Evolutionary conservation across 2,113 vertebrate genomes (phyloP).

Genomic region (Thamnaconus septentrionalis): DNA sequence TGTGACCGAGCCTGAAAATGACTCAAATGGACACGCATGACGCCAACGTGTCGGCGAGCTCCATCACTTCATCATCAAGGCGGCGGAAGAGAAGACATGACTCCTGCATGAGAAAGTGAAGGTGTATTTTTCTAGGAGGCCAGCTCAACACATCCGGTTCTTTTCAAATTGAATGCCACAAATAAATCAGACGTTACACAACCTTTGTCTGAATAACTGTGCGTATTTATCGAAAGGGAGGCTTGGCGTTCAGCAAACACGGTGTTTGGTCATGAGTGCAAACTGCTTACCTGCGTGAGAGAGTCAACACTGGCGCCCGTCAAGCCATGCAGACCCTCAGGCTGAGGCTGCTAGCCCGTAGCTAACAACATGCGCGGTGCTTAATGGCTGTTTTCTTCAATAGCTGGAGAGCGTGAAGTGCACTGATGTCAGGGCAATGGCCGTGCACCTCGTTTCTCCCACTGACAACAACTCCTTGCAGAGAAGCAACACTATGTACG

Average conservation of each 20-base stretch:
- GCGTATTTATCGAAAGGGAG: too few relatives aligned
- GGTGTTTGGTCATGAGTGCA: constrained; percentile 25
- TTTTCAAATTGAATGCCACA: not conserved
- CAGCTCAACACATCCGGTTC: constrained; percentile 27
- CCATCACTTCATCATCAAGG: too few relatives aligned
- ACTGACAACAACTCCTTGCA: constrained; percentile 5
- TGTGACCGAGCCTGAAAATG: too few relatives aligned
- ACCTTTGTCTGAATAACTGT: too few relatives aligned
- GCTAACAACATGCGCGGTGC: constrained; percentile 7
- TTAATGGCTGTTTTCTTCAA: constrained; percentile 3
- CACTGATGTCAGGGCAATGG: not conserved
- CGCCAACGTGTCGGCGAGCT: too few relatives aligned
- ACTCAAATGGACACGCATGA: too few relatives aligned
- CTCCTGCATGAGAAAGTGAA: constrained; percentile 7
- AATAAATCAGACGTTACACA: too few relatives aligned
- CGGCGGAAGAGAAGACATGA: not conserved
- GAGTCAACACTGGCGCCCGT: constrained; percentile 39
- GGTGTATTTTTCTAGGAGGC: constrained; percentile 35
- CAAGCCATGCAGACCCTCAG: constrained; percentile 49
- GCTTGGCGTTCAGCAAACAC: not conserved
- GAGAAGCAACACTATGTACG: not conserved
- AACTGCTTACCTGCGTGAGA: constrained; percentile 54
- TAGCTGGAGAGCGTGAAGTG: not conserved
- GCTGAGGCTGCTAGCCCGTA: constrained; percentile 48
- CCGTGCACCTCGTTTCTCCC: not conserved